A percentile compares a stretch with the other conserved stretches of the same genome.
Conservation (phyloP, 2,797 vertebrate species). For the Salarias fasciatus region DNA sequence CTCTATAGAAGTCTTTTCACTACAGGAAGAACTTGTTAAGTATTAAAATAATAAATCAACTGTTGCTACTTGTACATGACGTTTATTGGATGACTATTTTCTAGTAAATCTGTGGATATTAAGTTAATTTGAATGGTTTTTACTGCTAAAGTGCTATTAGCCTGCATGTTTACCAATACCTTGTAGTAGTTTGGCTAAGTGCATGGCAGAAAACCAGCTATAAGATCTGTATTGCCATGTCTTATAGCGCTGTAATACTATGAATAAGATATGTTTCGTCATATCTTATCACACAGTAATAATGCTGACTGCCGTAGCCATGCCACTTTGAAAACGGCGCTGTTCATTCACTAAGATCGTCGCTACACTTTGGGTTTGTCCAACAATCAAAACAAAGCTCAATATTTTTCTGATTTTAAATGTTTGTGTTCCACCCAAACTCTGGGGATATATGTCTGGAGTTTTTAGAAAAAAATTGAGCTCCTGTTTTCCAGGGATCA, state of each 20-base stretch:
- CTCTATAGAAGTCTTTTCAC: conserved; percentile 90
- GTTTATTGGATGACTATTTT: conserved; percentile 10
- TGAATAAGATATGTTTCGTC: conserved; percentile 33
- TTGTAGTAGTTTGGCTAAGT: conserved; percentile 22
- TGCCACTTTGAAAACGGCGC: conserved; percentile 52
- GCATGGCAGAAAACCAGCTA: conserved; percentile 36
- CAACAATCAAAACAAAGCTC: conserved; percentile 62
- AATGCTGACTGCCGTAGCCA: conserved; percentile 51
- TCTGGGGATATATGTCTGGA: conserved; percentile 62
- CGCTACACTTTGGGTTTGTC: background rate
- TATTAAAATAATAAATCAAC: background rate
- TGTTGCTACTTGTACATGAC: background rate
- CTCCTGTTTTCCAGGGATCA: conserved; percentile 53
- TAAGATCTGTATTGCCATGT: conserved; percentile 34
- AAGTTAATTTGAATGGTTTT: background rate
- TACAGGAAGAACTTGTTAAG: conserved; percentile 70
- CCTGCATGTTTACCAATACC: conserved; percentile 56
- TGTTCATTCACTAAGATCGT: background rate
- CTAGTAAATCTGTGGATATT: conserved; percentile 6
- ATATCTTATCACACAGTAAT: conserved; percentile 13
- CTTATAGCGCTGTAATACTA: conserved; percentile 17
- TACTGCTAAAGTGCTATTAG: background rate
- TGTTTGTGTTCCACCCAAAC: conserved; percentile 73
- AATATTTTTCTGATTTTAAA: conserved; percentile 67
- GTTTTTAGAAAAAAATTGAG: conserved; percentile 76